Conservation (phyloP, 1,140 invertebrate species). For the Pantala flavescens region DNA sequence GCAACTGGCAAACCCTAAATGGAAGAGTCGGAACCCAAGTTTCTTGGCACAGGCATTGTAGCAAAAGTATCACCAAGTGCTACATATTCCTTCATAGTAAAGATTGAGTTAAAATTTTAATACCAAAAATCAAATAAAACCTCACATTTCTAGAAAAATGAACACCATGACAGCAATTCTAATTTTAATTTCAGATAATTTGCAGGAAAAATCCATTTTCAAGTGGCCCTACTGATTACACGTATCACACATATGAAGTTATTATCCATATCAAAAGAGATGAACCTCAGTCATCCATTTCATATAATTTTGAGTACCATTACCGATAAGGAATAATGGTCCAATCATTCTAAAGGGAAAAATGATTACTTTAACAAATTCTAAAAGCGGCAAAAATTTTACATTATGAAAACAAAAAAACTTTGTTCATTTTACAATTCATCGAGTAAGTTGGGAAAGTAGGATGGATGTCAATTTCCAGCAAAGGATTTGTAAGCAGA, state of each 20-base stretch:
- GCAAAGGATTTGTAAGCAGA: background rate
- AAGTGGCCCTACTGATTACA: background rate
- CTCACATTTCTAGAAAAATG: background rate
- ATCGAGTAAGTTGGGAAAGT: too few relatives aligned
- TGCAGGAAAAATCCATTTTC: background rate
- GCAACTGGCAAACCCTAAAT: constrained; percentile 4
- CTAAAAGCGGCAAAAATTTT: too few relatives aligned
- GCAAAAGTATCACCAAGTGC: background rate
- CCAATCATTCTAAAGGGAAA: too few relatives aligned
- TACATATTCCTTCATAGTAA: background rate
- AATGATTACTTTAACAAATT: too few relatives aligned
- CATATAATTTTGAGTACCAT: too few relatives aligned
- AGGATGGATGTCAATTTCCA: background rate
- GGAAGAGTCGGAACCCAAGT: constrained; percentile 3
- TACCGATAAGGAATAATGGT: too few relatives aligned
- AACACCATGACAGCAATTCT: background rate
- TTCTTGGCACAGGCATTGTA: background rate
- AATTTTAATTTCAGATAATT: background rate
- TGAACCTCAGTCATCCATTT: too few relatives aligned
- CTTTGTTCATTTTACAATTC: too few relatives aligned
- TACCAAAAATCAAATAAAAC: background rate
- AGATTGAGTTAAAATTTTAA: background rate
- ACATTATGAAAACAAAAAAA: too few relatives aligned
- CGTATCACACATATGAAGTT: too few relatives aligned
- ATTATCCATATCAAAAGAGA: too few relatives aligned